phyloP scores from a whole-genome alignment of 2,113 vertebrate genomes.

The Vimba vimba region DNA sequence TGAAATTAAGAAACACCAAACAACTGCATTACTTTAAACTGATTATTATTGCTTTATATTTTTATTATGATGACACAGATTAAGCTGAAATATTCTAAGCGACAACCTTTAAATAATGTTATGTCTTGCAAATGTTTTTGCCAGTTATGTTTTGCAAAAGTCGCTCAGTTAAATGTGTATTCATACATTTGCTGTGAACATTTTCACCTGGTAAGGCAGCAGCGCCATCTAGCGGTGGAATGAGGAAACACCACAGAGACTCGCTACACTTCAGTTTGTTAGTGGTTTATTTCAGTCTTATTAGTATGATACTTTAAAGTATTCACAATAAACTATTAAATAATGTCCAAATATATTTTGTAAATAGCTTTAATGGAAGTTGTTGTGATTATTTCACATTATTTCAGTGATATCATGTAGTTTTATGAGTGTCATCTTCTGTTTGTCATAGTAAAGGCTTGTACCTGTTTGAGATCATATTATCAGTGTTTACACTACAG shows the following conservation, averaged over 20 bases:
- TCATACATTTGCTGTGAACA: background rate
- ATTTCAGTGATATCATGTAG: background rate
- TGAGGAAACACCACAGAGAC: background rate
- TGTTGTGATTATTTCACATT: too few species aligned
- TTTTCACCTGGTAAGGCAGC: too few species aligned
- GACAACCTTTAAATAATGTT: background rate
- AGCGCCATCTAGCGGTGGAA: background rate
- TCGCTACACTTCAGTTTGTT: background rate
- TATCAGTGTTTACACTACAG: slow-evolving; percentile 75
- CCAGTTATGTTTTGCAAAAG: background rate
- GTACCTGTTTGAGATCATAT: background rate
- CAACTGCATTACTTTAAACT: background rate
- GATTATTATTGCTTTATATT: background rate
- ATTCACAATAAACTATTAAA: background rate
- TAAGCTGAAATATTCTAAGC: background rate
- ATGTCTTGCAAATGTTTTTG: too few species aligned
- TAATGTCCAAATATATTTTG: background rate
- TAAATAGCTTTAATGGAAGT: background rate
- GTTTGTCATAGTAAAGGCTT: background rate
- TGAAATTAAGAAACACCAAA: background rate
- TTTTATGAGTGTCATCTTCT: too few species aligned
- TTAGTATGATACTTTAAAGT: background rate
- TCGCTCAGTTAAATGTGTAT: background rate
- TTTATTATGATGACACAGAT: background rate
- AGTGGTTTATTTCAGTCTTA: background rate